Evolutionary conservation across 1,140 invertebrate genomes (phyloP), one percentile per base, ranked within the genome.

Genomic region (Chlorops oryzae): DNA sequence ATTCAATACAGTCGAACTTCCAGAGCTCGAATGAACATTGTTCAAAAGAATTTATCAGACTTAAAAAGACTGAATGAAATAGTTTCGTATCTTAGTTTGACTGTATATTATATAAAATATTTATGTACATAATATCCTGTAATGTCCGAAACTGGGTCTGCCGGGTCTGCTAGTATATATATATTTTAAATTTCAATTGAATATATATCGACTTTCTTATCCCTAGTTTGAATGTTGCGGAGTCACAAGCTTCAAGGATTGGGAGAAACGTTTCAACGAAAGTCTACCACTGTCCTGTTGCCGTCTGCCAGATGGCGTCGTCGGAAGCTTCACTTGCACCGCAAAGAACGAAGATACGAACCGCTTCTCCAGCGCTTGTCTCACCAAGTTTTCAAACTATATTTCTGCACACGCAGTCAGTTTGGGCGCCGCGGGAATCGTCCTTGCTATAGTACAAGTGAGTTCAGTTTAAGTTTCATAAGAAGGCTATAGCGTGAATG

Each of bases 171-270:
- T n/a, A n/a, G n/a, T n/a, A n/a, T n/a, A n/a, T n/a, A n/a, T n/a
- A n/a, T n/a, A n/a, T n/a, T n/a, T n/a, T n/a, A n/a, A n/a, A n/a
- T n/a, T n/a, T n/a, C n/a, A n/a, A n/a, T n/a, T n/a, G n/a, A n/a
- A n/a, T n/a, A n/a, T n/a, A n/a, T n/a, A n/a, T n/a, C n/a, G n/a
- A n/a, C n/a, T 46, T 51, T n/a, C 23, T 22, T 21, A 23, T 21
- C 73, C 74, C 7, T 65, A 90, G 81, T 83, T 90, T 43, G 23
- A 77, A 3, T 92, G 88, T 64, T 91, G 88, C 58, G 88, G 88
- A 2, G 78, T 83, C 0, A 47, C 59, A 0, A 74, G 74, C 21
- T 72, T 71, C 10, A 65, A 59, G 0, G 83, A 90, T 50, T 91
- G 88, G 88, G 49, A 52, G 0, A 32, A 48, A 1, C 58, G 69